Evolutionary conservation across 2,113 vertebrate genomes (phyloP).

Genomic region (Cervus canadensis): DNA sequence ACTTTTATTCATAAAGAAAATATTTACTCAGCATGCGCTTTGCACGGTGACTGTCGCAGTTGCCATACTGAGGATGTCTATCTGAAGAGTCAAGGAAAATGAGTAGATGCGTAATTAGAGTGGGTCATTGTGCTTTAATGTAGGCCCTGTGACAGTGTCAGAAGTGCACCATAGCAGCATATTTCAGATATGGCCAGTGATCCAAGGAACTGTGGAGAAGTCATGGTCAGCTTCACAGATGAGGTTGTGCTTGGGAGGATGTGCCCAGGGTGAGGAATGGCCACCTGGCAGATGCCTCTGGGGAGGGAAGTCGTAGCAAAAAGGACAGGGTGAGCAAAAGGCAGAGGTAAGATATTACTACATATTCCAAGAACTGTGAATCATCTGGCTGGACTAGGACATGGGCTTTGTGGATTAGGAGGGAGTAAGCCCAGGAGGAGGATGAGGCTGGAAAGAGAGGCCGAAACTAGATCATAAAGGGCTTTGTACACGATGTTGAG

Average conservation of each 20-base stretch:
- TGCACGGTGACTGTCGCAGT: not conserved
- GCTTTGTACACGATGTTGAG: not conserved
- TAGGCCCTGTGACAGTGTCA: fast-evolving
- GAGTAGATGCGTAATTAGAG: fast-evolving
- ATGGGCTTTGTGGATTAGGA: not conserved
- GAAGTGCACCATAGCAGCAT: fast-evolving
- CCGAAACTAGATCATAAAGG: not conserved
- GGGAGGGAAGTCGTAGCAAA: fast-evolving
- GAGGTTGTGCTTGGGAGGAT: not conserved
- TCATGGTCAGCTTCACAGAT: not conserved
- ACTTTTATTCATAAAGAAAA: not conserved
- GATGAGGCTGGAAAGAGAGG: not conserved
- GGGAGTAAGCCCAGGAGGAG: not conserved
- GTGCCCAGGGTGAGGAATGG: not conserved
- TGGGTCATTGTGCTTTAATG: fast-evolving
- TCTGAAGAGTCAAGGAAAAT: not conserved
- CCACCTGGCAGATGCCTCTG: not conserved
- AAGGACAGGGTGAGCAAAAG: not conserved
- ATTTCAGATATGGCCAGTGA: fast-evolving
- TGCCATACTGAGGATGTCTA: no score
- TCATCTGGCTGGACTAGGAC: not conserved
- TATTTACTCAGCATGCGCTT: not conserved
- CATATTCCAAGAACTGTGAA: not conserved
- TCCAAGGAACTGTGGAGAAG: not conserved
- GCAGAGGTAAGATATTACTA: not conserved